Percentiles rank a stretch among this genome's conserved stretches.
These are phyloP conservation scores for Phalanger gymnotis DNA, from an alignment of 2,797 vertebrate genomes.

Conservation along the genomic window DNA sequence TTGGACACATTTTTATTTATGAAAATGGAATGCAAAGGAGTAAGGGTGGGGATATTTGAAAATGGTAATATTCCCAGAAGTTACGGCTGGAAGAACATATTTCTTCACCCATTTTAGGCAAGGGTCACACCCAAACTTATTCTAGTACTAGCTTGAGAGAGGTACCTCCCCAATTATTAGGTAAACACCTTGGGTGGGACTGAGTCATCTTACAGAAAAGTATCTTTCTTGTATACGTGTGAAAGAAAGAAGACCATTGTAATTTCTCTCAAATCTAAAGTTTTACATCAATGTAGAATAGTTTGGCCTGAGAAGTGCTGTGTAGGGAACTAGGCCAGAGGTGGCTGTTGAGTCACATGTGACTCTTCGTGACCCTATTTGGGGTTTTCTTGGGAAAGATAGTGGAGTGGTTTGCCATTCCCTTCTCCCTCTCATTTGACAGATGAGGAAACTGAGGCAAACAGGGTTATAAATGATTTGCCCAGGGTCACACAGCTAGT, in stretches of 20 bases:
- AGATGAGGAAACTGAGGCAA: background rate
- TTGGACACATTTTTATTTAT: background rate
- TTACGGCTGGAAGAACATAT: background rate
- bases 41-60: background rate
- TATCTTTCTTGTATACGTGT: background rate
- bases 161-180: no score
- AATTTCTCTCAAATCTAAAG: background rate
- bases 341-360: background rate
- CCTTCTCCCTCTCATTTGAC: background rate
- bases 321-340: background rate
- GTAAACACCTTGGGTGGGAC: background rate
- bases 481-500: background rate
- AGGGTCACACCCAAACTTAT: background rate
- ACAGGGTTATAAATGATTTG: background rate
- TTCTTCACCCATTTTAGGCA: background rate
- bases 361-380: background rate
- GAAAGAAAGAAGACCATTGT: background rate
- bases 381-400: background rate
- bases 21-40: background rate
- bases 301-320: background rate
- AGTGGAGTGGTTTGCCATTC: background rate
- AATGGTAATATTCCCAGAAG: background rate
- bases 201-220: background rate
- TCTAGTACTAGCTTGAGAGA: background rate
- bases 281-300: background rate